Evolutionary conservation across 2,797 vertebrate genomes (phyloP), one percentile per base, ranked within the genome.

Genomic region (Typhlichthys eigenmanni): DNA sequence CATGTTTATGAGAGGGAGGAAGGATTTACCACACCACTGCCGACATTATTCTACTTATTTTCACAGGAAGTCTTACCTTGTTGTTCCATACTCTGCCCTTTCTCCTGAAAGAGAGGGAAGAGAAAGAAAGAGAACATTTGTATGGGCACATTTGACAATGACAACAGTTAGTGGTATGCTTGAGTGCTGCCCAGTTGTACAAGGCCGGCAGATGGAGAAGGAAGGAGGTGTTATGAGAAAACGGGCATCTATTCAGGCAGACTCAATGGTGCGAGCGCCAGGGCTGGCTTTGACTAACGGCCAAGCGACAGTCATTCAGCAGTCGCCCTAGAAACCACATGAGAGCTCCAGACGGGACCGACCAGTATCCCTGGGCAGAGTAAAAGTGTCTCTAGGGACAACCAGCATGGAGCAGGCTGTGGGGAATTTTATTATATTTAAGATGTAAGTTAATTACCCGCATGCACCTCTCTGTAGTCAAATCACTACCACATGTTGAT

Each of bases 51-150:
- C 59, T 63, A 46, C 51, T 58, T 63, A 24, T 78, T 75, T 78
- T 83, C 73, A 68, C 55, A 67, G 66, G 46, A 82, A 63, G 60
- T 76, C 95, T 95, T 93, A 97, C 96, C 96, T 96, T 81, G 95
- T 96, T 64, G 95, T 98, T 80, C 96, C 96, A 0, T 95, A 97
- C 71, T 96, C 95, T 5, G 96, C 94, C 90, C 95, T 92, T 80
- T 96, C 96, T 77, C 96, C 96, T 97, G 52, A 66, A 80, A 90
- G 47, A 29, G 69, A 78, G 66, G 65, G 78, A 68, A 13, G 55
- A 56, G 38, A 62, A 52, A 53, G 29, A 51, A 32, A 59, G 46
- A 50, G 4, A 29, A 59, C 80, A 80, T 89, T 79, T 84, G 77
- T 67, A 74, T 52, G 55, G 49, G 13, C 62, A 54, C 51, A 65